phyloP scores from a whole-genome alignment of 2,888 invertebrate species.

The Drosophila quinaria region DNA sequence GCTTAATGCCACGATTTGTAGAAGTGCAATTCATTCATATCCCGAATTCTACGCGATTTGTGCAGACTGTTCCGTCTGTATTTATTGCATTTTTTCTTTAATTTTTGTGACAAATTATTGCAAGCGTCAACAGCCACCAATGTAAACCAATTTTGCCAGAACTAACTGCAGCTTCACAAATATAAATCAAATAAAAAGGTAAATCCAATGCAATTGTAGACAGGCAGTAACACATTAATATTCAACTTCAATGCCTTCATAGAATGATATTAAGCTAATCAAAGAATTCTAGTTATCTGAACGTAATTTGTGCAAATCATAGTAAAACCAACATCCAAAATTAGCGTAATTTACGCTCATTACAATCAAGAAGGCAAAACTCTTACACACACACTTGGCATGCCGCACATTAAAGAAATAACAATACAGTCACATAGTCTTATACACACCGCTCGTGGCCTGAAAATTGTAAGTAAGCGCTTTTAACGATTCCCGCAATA shows the following conservation, averaged over 20 bases:
- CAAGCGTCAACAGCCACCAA: constrained; percentile 2
- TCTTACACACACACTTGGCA: constrained; percentile 15
- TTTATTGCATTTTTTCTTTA: constrained; percentile 25
- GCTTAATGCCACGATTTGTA: constrained; percentile 3
- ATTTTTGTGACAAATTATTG: constrained; percentile 21
- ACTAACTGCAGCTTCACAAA: neutral
- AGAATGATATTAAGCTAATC: neutral
- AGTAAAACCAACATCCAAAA: constrained; percentile 49
- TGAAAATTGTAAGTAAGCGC: constrained; percentile 51
- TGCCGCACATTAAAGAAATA: constrained; percentile 1
- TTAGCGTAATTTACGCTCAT: constrained; percentile 70
- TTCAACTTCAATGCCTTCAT: neutral
- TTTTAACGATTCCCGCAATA: constrained; percentile 12
- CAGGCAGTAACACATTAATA: constrained; percentile 3
- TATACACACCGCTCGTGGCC: constrained; percentile 16
- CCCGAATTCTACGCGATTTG: constrained; percentile 1
- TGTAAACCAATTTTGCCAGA: neutral
- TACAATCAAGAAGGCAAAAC: constrained; percentile 55
- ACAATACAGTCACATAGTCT: constrained; percentile 2
- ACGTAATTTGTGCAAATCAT: constrained; percentile 24
- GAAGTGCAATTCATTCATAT: neutral
- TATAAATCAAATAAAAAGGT: constrained; percentile 54
- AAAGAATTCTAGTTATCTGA: constrained; percentile 1
- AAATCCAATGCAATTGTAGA: constrained; percentile 30
- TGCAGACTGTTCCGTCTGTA: neutral